Conservation (phyloP, 1,140 invertebrate species). For the Thereuonema tuberculata region DNA sequence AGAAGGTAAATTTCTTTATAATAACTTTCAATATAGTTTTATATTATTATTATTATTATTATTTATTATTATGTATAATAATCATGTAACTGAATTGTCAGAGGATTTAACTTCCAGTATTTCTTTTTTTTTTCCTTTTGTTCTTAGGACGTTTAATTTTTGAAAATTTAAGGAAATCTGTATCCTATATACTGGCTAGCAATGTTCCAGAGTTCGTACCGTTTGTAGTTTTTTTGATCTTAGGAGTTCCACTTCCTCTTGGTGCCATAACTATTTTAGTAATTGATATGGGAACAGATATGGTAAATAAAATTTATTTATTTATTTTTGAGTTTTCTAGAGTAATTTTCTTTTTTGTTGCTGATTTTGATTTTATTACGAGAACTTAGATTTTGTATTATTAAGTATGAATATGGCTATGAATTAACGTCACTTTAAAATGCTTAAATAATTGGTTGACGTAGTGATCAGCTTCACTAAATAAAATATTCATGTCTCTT, state of each 20-base stretch:
- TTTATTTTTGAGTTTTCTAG: no score
- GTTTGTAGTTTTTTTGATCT: slow-evolving; percentile 94
- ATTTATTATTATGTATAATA: no score
- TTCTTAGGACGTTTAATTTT: slow-evolving; percentile 73
- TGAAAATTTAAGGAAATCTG: slow-evolving; percentile 99
- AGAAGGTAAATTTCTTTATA: slow-evolving; percentile 21
- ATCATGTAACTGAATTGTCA: not conserved
- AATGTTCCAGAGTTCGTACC: slow-evolving; percentile 99
- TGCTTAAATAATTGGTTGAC: no score
- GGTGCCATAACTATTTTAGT: slow-evolving; percentile 98
- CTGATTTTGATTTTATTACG: slow-evolving; percentile 26
- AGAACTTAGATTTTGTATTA: not conserved
- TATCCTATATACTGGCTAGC: slow-evolving; percentile 95
- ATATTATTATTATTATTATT: no score
- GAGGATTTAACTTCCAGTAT: not conserved
- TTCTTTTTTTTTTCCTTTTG: not conserved
- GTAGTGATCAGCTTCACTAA: no score
- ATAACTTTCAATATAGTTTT: no score
- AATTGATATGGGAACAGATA: slow-evolving; percentile 99
- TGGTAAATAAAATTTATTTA: slow-evolving; percentile 39
- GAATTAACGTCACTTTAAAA: no score
- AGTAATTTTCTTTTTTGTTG: not conserved
- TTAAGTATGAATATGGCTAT: no score
- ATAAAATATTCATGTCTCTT: no score
- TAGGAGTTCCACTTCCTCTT: slow-evolving; percentile 90